A percentile compares a stretch with the other conserved stretches of the same genome.
Evolutionary conservation across 1,140 invertebrate species (phyloP).

Genomic region (Heliconius hewitsoni): DNA sequence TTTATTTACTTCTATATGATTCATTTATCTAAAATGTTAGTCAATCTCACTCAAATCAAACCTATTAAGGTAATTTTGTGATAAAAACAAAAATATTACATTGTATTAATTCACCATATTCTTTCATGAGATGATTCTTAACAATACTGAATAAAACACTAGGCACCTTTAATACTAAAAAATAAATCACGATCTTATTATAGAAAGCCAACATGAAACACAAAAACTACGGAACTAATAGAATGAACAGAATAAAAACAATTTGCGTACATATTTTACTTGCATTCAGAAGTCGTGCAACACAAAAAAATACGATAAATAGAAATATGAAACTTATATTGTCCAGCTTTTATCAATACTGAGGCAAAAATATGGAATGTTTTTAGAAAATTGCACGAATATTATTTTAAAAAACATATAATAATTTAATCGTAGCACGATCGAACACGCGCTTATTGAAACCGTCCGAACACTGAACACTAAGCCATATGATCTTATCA

Average conservation of each 20-base stretch:
- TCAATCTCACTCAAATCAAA: background rate
- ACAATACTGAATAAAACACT: background rate
- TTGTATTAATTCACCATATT: background rate
- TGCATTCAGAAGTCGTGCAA: background rate
- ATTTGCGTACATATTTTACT: background rate
- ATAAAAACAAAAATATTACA: background rate
- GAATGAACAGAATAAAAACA: background rate
- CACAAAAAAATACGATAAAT: background rate
- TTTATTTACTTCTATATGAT: too few relatives aligned
- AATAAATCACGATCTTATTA: background rate
- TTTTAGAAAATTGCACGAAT: background rate
- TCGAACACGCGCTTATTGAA: too few relatives aligned
- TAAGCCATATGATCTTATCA: too few relatives aligned
- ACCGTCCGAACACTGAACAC: too few relatives aligned
- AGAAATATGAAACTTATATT: background rate
- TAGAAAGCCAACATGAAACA: background rate
- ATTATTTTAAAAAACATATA: too few relatives aligned
- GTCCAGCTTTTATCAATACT: background rate
- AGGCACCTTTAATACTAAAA: background rate
- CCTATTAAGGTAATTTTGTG: background rate
- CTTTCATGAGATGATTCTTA: background rate
- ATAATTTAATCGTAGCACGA: too few relatives aligned
- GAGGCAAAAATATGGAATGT: background rate
- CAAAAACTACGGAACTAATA: background rate
- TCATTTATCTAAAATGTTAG: slow-evolving; percentile 18